Conservation (phyloP, 2,888 invertebrate species). For the Eupithecia centaureata region DNA sequence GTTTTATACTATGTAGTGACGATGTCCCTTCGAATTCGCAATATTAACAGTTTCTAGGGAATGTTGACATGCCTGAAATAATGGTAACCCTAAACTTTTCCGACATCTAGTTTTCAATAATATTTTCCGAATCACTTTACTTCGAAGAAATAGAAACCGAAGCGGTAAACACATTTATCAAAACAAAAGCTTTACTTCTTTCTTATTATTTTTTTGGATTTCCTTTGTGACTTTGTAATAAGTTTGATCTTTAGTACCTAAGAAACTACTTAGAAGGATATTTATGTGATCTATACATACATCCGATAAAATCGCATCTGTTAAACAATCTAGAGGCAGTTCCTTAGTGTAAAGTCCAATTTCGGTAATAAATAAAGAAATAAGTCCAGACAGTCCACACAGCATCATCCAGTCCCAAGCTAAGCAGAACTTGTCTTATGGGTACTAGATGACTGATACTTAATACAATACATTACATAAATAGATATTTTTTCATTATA, state of each 20-base stretch:
- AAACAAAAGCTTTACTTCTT: constrained; percentile 54
- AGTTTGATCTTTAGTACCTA: neutral
- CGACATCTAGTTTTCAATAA: constrained; percentile 45
- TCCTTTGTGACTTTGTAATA: neutral
- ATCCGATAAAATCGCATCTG: no score
- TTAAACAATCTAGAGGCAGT: no score
- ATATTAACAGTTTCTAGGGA: neutral
- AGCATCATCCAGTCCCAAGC: no score
- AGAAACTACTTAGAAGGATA: neutral
- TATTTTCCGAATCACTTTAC: constrained; percentile 47
- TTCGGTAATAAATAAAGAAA: no score
- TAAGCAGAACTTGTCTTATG: no score
- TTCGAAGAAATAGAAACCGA: constrained; percentile 45
- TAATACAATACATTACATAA: no score
- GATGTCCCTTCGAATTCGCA: neutral
- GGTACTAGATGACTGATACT: no score
- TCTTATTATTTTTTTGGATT: neutral
- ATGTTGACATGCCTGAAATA: constrained; percentile 37
- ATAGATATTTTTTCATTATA: no score
- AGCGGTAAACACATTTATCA: constrained; percentile 65
- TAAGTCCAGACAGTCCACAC: no score
- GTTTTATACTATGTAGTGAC: no score
- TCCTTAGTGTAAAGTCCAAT: no score
- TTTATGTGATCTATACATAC: no score
- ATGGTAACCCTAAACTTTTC: constrained; percentile 30